Conservation (phyloP, 2,113 vertebrate genomes). For the Rhinoptilus africanus region DNA sequence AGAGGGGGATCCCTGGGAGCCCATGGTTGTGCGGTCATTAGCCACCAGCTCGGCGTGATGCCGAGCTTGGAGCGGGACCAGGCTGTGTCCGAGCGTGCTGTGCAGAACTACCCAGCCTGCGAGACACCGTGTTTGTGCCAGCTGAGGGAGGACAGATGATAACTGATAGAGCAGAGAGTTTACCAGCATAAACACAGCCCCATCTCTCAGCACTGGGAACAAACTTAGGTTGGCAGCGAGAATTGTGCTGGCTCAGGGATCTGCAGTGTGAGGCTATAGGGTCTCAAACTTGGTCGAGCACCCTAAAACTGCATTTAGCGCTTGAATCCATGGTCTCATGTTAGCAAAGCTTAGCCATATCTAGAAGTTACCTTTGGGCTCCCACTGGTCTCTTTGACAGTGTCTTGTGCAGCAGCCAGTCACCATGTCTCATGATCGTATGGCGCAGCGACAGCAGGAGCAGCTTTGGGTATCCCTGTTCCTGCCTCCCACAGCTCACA, state of each 20-base stretch:
- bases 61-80: background rate
- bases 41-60: fast-evolving
- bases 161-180: background rate
- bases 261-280: background rate
- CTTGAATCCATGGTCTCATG: background rate
- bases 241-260: background rate
- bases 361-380: background rate
- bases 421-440: background rate
- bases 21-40: background rate
- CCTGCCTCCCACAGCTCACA: background rate
- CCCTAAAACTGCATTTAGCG: background rate
- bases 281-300: background rate
- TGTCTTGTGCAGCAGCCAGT: background rate
- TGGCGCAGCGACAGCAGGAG: background rate
- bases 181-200: background rate
- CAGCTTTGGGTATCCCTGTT: background rate
- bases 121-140: background rate
- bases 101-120: background rate
- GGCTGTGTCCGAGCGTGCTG: fast-evolving
- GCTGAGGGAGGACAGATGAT: background rate
- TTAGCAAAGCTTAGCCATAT: background rate
- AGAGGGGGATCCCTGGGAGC: background rate
- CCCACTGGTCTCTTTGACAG: background rate
- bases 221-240: background rate
- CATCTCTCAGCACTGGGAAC: background rate